Evolutionary conservation across 2,888 invertebrate genomes (phyloP), one percentile per base, ranked within the genome.

Genomic region (Cosmia pyralina): DNA sequence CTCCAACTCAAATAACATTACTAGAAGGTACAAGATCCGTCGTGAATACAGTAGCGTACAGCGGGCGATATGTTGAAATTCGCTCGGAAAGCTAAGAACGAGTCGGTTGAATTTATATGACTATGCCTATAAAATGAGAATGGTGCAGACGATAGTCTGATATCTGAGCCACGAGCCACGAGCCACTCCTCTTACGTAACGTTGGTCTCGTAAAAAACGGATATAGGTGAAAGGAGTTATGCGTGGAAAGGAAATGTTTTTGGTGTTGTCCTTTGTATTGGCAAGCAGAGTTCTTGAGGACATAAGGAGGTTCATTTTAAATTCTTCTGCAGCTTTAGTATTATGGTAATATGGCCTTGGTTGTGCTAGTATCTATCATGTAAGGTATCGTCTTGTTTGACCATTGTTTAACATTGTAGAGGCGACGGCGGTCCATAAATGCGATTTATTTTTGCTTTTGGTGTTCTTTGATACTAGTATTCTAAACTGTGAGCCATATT

Each of bases 91-190:
- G 72, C 71, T 28, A 60, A 38, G 77, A 70, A 81, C 77, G 79
- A 83, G 60, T 80, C 79, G 70, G 68, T 83, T 84, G 87, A 89
- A 89, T 89, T 88, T 89, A 89, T 89, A 85, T 82, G 85, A 82
- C 78, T 83, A 84, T 83, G 86, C 84, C 88, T 87, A 88, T 90
- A 89, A 90, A 90, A 86, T 82, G 83, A 83, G 84, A 87, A 84
- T 77, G 83, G 77, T 88, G 86, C 87, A 82, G 86, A 81, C 86
- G 84, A 81, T 81, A 80, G 72, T 77, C 79, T 84, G 86, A 84
- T 86, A 83, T 83, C 79, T 77, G 71, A 77, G 79, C 79, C 73
- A 79, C 65, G 71, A 77, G 79, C 79, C 73, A 79, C 65, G 65
- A 75, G 81, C 79, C 68, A 81, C 55, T 80, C 72, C 71, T 75